These are phyloP conservation scores for Cricetomys ansorgei DNA, from an alignment of 2,113 vertebrate species.

Conservation along the genomic window DNA sequence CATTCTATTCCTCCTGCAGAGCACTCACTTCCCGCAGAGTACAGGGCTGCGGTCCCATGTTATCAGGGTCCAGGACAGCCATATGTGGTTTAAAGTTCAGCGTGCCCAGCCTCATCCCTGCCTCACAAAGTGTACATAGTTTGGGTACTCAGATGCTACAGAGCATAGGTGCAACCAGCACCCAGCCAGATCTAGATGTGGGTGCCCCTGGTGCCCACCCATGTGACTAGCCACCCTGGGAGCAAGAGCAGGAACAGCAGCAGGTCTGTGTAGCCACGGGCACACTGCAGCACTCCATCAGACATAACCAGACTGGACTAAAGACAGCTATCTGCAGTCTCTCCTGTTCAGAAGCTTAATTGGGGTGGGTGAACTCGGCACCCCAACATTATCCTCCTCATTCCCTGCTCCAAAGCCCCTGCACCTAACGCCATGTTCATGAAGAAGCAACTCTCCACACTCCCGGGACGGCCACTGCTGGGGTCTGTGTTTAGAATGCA, in stretches of 20 bases:
- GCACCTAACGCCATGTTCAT: not conserved
- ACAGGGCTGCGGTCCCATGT: not conserved
- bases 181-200: fast-evolving
- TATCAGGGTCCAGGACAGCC: not conserved
- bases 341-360: not conserved
- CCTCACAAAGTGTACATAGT: not conserved
- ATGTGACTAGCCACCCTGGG: not conserved
- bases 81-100: not conserved
- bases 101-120: not conserved
- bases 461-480: not conserved
- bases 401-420: not conserved
- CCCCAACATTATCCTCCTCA: not conserved
- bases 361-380: fast-evolving
- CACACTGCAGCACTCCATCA: not conserved
- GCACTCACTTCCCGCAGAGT: not conserved
- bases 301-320: not conserved
- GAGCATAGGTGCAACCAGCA: too few species aligned
- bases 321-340: not conserved
- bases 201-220: fast-evolving
- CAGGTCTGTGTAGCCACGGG: fast-evolving
- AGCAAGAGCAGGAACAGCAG: not conserved
- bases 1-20: not conserved
- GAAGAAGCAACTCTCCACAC: not conserved
- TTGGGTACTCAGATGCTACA: not conserved
- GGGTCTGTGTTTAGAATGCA: not conserved